Evolutionary conservation across 2,797 vertebrate genomes (phyloP).

Genomic region (Pangasius mekongensis): DNA sequence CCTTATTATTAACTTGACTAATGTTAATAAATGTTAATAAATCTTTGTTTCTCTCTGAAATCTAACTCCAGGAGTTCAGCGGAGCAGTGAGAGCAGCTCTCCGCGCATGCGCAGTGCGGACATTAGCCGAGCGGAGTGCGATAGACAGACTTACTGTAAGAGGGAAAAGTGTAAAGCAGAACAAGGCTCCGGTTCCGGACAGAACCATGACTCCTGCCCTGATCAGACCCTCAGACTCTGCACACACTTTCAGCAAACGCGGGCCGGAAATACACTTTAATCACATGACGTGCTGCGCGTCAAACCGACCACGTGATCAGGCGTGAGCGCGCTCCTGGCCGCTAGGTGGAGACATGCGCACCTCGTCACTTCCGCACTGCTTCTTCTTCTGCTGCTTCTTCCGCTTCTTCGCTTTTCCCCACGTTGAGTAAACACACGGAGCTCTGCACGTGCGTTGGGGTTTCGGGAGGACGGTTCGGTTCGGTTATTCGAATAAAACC

Average conservation of each 20-base stretch:
- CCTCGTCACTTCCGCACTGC: not conserved
- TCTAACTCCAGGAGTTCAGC: not conserved
- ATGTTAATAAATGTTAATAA: not conserved
- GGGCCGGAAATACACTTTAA: slow-evolving; percentile 21
- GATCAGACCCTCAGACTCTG: not conserved
- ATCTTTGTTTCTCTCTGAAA: no score
- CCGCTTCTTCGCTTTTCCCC: not conserved
- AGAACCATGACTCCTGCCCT: not conserved
- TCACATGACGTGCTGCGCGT: not conserved
- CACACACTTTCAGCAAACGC: not conserved
- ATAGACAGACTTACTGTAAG: slow-evolving; percentile 10
- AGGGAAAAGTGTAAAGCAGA: not conserved
- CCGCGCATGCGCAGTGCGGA: slow-evolving; percentile 4
- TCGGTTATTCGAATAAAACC: not conserved
- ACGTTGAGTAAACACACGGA: not conserved
- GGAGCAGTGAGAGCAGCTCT: fast-evolving
- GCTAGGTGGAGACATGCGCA: not conserved
- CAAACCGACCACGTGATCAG: not conserved
- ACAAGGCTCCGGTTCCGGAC: not conserved
- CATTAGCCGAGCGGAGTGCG: fast-evolving
- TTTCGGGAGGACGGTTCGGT: not conserved
- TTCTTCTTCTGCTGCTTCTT: not conserved
- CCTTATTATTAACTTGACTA: no score
- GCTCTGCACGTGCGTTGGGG: not conserved
- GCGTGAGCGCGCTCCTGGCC: not conserved